Evolutionary conservation across 1,140 invertebrate species (phyloP), one percentile per base, ranked within the genome.

Genomic region (Drosophila orosa): DNA sequence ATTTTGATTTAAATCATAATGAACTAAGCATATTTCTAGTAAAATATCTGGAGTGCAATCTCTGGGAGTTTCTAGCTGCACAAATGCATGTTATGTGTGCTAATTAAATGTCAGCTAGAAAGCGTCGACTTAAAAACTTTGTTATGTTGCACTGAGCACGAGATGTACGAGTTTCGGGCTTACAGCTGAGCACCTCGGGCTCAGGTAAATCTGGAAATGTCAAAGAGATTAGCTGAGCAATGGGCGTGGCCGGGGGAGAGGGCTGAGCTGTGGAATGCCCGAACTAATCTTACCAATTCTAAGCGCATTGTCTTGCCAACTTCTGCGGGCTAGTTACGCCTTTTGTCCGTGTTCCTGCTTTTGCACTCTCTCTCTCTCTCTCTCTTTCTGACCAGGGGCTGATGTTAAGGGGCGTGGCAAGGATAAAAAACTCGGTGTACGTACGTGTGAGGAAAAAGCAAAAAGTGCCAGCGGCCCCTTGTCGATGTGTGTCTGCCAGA

Each of bases 201-300:
- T 40, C 83, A 76, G 83, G 62, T 79, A 83, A 86, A 87, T 76
- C 84, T 83, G 48, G 57, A 77, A 76, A 74, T 89, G 84, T 83
- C 83, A 87, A 87, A 89, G 72, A 73, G 61, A 58, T 76, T 77
- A 75, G 61, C 63, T 39, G 48, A 42, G 74, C 37, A 48, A 25
- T 44, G 68, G 62, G 65, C 74, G 57, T 56, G 65, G 65, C 47
- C 27, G n/a, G 33, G 37, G n/a, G 27, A 39, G 31, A 9, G 19
- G 50, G 37, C 10, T 29, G 40, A n/a, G 24, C 65, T 35, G 62
- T 52, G 61, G 74, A 86, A 87, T 82, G 63, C 44, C 44, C 79
- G 8, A 61, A 78, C 79, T 89, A 87, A 87, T 87, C 84, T 89
- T 86, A 83, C 83, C 83, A 87, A 89, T 87, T 89, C 86, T 78